phyloP scores from a whole-genome alignment of 2,113 vertebrate genomes.

The Pedionomus torquatus region DNA sequence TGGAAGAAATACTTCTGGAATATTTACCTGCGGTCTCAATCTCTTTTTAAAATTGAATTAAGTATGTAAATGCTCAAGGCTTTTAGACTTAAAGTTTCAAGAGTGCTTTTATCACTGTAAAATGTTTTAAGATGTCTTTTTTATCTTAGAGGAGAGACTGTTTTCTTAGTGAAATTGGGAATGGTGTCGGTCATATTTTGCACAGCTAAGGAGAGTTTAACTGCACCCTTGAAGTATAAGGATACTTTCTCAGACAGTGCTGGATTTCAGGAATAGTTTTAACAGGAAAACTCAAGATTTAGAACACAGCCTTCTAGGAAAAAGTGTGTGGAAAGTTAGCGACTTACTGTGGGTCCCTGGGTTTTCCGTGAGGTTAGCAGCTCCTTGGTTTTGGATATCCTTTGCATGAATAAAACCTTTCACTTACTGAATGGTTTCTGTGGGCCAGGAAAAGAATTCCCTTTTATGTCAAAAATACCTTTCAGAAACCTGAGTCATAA shows the following conservation, averaged over 20 bases:
- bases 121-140: background rate
- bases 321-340: background rate
- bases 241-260: background rate
- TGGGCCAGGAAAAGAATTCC: background rate
- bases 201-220: background rate
- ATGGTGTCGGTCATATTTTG: background rate
- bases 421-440: background rate
- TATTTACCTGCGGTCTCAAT: background rate
- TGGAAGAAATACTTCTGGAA: background rate
- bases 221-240: background rate
- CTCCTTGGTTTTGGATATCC: background rate
- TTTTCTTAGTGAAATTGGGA: background rate
- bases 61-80: background rate
- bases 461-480: slow-evolving; percentile 14
- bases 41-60: background rate
- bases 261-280: background rate
- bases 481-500: background rate
- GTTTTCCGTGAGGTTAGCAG: background rate
- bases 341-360: background rate
- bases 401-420: slow-evolving; percentile 35
- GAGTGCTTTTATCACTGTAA: background rate
- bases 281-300: background rate
- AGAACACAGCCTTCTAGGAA: slow-evolving; percentile 24
- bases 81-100: background rate
- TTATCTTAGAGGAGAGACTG: background rate